A percentile compares a stretch with the other conserved stretches of the same genome.
Conservation (phyloP, 2,113 vertebrate species). For the Psittacula cyanocephala region DNA sequence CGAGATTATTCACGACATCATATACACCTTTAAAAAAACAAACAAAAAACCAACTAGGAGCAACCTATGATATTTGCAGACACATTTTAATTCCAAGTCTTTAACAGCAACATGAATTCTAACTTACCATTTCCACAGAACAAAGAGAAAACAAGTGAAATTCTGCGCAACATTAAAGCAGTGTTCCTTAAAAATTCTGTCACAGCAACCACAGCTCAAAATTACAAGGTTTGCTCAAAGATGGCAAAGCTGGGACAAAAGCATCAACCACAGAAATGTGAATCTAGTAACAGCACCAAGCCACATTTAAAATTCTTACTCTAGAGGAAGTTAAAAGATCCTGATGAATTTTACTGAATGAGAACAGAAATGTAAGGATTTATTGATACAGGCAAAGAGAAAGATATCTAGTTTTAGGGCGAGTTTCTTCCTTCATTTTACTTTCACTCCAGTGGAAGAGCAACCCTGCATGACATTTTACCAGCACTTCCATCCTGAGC, state of each 20-base stretch:
- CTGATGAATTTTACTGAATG: background rate
- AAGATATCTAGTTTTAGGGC: background rate
- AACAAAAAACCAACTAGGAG: background rate
- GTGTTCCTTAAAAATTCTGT: background rate
- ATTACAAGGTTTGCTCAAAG: background rate
- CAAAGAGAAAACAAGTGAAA: background rate
- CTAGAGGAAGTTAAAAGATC: background rate
- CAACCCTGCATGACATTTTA: background rate
- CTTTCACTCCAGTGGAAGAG: background rate
- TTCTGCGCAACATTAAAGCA: background rate
- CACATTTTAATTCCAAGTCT: background rate
- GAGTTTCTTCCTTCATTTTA: background rate
- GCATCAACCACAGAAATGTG: background rate
- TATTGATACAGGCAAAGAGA: background rate
- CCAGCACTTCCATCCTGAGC: background rate
- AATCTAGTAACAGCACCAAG: background rate
- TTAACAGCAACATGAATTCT: background rate
- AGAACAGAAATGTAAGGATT: background rate
- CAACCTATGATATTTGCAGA: background rate
- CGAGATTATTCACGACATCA: constrained; percentile 94
- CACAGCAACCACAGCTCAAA: background rate
- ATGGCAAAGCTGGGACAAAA: background rate
- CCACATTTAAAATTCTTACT: background rate
- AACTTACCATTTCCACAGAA: background rate
- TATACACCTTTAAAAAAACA: constrained; percentile 79